These are phyloP conservation scores for Ostrea edulis DNA, from an alignment of 1,140 invertebrate genomes.

Conservation along the genomic window DNA sequence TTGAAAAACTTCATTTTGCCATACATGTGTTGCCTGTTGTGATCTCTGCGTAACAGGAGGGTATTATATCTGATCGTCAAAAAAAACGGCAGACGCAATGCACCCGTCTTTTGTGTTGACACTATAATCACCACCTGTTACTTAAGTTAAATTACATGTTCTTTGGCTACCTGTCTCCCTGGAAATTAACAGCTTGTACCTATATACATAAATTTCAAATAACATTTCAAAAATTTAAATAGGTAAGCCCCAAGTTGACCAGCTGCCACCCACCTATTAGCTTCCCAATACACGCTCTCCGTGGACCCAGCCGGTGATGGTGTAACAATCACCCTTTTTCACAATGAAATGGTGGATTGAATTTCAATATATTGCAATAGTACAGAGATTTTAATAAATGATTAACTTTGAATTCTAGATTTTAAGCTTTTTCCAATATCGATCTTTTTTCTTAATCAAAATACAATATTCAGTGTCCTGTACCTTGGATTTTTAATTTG, in stretches of 20 bases:
- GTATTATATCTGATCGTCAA: background rate
- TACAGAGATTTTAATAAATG: background rate
- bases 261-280: background rate
- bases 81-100: background rate
- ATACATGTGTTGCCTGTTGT: background rate
- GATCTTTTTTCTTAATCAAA: background rate
- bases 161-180: background rate
- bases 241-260: background rate
- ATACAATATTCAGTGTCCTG: background rate
- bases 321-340: background rate
- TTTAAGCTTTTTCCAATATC: background rate
- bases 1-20: background rate
- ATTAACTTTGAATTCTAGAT: background rate
- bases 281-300: background rate
- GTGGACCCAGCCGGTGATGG: background rate
- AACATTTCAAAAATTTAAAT: conserved; percentile 12
- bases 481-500: too few relatives aligned
- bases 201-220: conserved; percentile 2
- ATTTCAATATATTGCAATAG: conserved; percentile 3
- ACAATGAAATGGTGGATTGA: background rate
- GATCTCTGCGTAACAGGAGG: background rate
- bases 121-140: conserved; percentile 24
- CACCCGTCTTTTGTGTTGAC: background rate
- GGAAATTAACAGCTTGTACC: conserved; percentile 22
- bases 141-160: background rate